Conservation (phyloP, 1,140 invertebrate genomes). For the Drosophila setifemur region DNA sequence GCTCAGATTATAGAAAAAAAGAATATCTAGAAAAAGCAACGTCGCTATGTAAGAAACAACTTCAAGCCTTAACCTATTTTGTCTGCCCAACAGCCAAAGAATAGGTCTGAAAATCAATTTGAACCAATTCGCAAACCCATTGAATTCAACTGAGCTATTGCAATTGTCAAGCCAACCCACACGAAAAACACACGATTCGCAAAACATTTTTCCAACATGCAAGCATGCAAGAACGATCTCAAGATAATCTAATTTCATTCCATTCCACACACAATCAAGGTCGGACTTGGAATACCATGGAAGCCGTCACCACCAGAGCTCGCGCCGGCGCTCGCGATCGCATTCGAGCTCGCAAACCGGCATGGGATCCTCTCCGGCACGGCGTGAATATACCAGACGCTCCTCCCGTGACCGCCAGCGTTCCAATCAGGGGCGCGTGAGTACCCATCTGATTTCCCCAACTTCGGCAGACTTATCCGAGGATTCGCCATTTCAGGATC, state of each 20-base stretch:
- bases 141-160: conserved; percentile 1
- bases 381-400: conserved; percentile 31
- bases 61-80: neutral
- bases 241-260: conserved; percentile 64
- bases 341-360: conserved; percentile 31
- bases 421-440: conserved; percentile 50
- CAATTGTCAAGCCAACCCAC: conserved; percentile 4
- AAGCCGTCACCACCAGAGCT: conserved; percentile 15
- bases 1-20: neutral
- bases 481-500: conserved; percentile 84
- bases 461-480: neutral
- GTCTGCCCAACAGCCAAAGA: neutral
- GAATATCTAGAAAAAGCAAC: neutral
- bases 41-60: conserved; percentile 18
- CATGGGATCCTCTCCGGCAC: neutral
- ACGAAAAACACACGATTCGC: conserved; percentile 19
- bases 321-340: conserved; percentile 27
- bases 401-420: conserved; percentile 41
- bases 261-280: conserved; percentile 54
- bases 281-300: conserved; percentile 52
- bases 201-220: conserved; percentile 32
- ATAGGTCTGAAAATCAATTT: conserved; percentile 1
- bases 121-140: neutral
- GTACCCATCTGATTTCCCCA: neutral
- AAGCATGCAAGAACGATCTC: conserved; percentile 40